Evolutionary conservation across 2,113 vertebrate species (phyloP).

Genomic region (Dascyllus trimaculatus): DNA sequence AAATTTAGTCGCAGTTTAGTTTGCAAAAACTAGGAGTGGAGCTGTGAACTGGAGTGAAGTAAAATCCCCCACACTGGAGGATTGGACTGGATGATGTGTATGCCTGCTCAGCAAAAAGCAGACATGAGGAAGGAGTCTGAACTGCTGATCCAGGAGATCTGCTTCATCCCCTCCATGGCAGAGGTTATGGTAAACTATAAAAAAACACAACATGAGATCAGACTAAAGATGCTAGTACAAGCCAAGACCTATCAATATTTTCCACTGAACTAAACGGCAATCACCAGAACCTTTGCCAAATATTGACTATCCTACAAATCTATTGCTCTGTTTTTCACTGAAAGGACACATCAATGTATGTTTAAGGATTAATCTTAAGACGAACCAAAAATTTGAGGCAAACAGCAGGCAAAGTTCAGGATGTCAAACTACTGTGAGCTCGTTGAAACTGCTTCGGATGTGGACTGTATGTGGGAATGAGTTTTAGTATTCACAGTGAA

Average conservation of each 20-base stretch:
- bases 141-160: conserved; percentile 61
- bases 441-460: conserved; percentile 12
- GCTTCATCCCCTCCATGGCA: conserved; percentile 33
- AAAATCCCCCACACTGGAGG: conserved; percentile 20
- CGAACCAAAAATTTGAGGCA: background rate
- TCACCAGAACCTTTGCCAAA: background rate
- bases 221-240: background rate
- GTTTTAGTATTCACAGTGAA: conserved; percentile 48
- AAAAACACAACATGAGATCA: conserved; percentile 27
- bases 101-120: conserved; percentile 49
- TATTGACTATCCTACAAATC: too few species aligned
- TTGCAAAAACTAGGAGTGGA: conserved; percentile 8
- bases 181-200: conserved; percentile 27
- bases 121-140: conserved; percentile 10
- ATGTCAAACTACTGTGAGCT: conserved; percentile 5
- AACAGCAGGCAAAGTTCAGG: conserved; percentile 1
- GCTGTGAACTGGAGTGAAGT: conserved; percentile 1
- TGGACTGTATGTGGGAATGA: conserved; percentile 6
- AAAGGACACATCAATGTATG: background rate
- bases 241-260: background rate
- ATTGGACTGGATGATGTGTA: conserved; percentile 17
- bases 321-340: background rate
- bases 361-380: background rate
- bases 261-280: background rate
- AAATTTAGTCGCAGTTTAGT: background rate